Conservation (phyloP, 1,140 invertebrate species). For the Pseudomyrmex flavicornis region DNA sequence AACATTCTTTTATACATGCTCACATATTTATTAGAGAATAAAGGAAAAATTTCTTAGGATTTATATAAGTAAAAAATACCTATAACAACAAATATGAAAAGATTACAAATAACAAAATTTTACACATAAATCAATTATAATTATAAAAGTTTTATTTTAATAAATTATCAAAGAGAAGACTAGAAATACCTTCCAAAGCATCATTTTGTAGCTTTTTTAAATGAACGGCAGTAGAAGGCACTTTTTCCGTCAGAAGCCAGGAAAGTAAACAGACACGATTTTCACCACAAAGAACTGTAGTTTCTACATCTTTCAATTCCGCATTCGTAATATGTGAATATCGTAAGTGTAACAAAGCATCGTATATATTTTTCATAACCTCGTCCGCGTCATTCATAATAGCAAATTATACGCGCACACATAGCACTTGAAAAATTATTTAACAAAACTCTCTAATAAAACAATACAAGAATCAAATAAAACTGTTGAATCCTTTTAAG, state of each 20-base stretch:
- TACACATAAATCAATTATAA: no score
- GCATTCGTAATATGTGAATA: slow-evolving; percentile 70
- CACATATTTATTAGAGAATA: not conserved
- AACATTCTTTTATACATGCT: no score
- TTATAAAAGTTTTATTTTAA: not conserved
- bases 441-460: no score
- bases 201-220: slow-evolving; percentile 59
- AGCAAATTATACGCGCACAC: no score
- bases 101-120: no score
- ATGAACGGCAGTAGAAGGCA: not conserved
- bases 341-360: slow-evolving; percentile 60
- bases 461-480: no score
- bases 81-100: no score
- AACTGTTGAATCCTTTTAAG: no score
- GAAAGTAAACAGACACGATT: slow-evolving; percentile 68
- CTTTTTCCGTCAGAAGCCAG: slow-evolving; percentile 65
- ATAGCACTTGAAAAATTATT: no score
- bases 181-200: slow-evolving; percentile 62
- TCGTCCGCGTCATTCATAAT: slow-evolving; percentile 52
- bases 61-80: not conserved
- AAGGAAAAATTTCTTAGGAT: not conserved
- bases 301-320: slow-evolving; percentile 49
- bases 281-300: slow-evolving; percentile 61
- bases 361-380: slow-evolving; percentile 63
- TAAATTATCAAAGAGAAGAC: not conserved